Conservation (phyloP, 2,113 vertebrate genomes). For the Tringa solitaria region DNA sequence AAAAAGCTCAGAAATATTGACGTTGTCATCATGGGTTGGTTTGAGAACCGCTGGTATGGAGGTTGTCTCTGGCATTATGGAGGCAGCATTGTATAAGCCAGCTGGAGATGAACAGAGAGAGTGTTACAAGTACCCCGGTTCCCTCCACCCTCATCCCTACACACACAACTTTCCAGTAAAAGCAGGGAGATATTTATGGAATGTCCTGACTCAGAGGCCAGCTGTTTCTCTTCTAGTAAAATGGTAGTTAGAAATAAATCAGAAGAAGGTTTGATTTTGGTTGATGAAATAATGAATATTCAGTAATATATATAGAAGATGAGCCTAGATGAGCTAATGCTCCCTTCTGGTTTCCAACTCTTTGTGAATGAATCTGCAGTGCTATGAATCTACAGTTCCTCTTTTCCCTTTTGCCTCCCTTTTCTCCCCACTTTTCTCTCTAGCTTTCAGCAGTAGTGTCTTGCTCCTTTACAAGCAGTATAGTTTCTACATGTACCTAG, state of each 20-base stretch:
- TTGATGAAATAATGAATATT: slow-evolving; percentile 68
- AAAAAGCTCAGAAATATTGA: background rate
- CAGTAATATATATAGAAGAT: slow-evolving; percentile 64
- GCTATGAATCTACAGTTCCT: background rate
- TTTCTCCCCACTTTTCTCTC: background rate
- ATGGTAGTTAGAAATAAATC: slow-evolving; percentile 70
- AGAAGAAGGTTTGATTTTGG: slow-evolving; percentile 65
- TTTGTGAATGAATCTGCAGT: slow-evolving; percentile 54
- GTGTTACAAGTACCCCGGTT: background rate
- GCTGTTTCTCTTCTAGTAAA: slow-evolving; percentile 71
- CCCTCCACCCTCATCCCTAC: slow-evolving; percentile 35
- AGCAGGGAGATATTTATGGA: slow-evolving; percentile 68
- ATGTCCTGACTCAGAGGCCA: slow-evolving; percentile 68
- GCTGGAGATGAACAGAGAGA: slow-evolving; percentile 44
- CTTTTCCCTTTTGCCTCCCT: background rate
- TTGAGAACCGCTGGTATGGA: background rate
- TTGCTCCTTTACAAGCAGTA: background rate
- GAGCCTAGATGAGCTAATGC: slow-evolving; percentile 58
- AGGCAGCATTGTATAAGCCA: slow-evolving; percentile 39
- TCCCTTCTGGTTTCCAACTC: slow-evolving; percentile 43
- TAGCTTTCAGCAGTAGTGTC: slow-evolving; percentile 10
- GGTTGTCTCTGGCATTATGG: background rate
- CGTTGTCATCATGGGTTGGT: background rate
- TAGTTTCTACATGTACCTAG: slow-evolving; percentile 15
- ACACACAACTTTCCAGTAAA: slow-evolving; percentile 49